phyloP scores from a whole-genome alignment of 1,140 invertebrate species.

The Drosophila virilis region DNA sequence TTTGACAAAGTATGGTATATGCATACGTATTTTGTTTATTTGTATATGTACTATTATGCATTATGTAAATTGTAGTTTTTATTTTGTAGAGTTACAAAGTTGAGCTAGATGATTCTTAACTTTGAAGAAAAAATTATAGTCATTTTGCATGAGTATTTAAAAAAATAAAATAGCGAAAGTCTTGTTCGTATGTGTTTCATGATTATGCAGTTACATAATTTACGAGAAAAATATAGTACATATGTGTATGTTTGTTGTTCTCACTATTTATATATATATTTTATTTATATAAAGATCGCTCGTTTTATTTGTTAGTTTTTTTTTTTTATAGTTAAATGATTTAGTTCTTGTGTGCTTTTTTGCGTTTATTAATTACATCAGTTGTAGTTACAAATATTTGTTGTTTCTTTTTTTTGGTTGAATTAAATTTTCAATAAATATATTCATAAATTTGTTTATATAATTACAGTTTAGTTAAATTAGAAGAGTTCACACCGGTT shows the following conservation, averaged over 20 bases:
- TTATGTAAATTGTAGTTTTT: slow-evolving; percentile 42
- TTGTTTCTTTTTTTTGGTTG: slow-evolving; percentile 39
- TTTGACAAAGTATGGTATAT: slow-evolving; percentile 36
- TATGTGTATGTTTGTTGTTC: slow-evolving; percentile 49
- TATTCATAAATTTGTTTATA: slow-evolving; percentile 49
- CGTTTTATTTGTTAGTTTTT: slow-evolving; percentile 34
- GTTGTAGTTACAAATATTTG: slow-evolving; percentile 32
- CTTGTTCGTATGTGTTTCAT: slow-evolving; percentile 20
- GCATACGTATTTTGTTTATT: slow-evolving; percentile 36
- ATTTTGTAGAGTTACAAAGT: slow-evolving; percentile 29
- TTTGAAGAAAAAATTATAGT: slow-evolving; percentile 38
- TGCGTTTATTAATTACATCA: slow-evolving; percentile 41
- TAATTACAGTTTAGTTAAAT: slow-evolving; percentile 72
- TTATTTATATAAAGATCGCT: slow-evolving; percentile 49
- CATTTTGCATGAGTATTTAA: slow-evolving; percentile 28
- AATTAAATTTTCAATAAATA: slow-evolving; percentile 74
- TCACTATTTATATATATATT: slow-evolving; percentile 52
- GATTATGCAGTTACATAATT: slow-evolving; percentile 35
- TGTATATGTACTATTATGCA: slow-evolving; percentile 21
- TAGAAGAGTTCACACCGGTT: slow-evolving; percentile 42
- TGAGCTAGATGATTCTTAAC: slow-evolving; percentile 30
- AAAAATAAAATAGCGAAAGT: slow-evolving; percentile 40
- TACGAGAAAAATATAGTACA: slow-evolving; percentile 80
- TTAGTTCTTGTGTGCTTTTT: slow-evolving; percentile 34
- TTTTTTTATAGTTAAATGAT: slow-evolving; percentile 52